Percentiles rank a stretch among this genome's conserved stretches.
phyloP scores from a whole-genome alignment of 1,140 invertebrate genomes.

The Mactra quadrangularis region DNA sequence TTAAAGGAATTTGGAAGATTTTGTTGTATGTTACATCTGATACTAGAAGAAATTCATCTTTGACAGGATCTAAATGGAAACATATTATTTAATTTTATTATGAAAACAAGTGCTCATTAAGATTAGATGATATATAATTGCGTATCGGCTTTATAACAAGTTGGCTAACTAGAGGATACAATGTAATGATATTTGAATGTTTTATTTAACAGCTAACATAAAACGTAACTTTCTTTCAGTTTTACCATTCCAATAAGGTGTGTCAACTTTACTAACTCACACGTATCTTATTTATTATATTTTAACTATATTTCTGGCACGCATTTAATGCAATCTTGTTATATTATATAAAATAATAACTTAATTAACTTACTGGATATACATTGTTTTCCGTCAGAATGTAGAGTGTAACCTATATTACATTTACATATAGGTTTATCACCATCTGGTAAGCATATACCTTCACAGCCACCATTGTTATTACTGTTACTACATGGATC shows the following conservation, averaged over 20 bases:
- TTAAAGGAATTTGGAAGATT: conserved; percentile 33
- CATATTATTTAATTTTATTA: neutral
- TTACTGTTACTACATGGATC: conserved; percentile 24
- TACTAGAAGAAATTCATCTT: conserved; percentile 41
- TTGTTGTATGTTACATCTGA: conserved; percentile 44
- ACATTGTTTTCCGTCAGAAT: conserved; percentile 25
- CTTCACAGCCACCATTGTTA: conserved; percentile 46
- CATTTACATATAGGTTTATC: conserved; percentile 22
- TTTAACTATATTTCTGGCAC: no score
- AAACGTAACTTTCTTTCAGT: no score
- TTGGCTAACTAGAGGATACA: no score
- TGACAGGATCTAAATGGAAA: conserved; percentile 14
- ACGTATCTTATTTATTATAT: no score
- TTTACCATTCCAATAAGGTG: no score
- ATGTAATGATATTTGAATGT: no score
- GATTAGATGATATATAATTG: no score
- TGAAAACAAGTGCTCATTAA: neutral
- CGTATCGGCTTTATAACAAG: no score
- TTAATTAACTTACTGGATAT: conserved; percentile 12
- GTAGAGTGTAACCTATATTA: conserved; percentile 20
- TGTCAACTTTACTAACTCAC: no score
- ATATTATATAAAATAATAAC: no score
- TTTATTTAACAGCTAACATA: no score
- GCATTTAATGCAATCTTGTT: neutral
- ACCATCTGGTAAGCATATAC: conserved; percentile 36